Percentiles rank a stretch among this genome's conserved stretches.
Evolutionary conservation across 2,888 invertebrate genomes (phyloP).

Genomic region (Papilio protenor): DNA sequence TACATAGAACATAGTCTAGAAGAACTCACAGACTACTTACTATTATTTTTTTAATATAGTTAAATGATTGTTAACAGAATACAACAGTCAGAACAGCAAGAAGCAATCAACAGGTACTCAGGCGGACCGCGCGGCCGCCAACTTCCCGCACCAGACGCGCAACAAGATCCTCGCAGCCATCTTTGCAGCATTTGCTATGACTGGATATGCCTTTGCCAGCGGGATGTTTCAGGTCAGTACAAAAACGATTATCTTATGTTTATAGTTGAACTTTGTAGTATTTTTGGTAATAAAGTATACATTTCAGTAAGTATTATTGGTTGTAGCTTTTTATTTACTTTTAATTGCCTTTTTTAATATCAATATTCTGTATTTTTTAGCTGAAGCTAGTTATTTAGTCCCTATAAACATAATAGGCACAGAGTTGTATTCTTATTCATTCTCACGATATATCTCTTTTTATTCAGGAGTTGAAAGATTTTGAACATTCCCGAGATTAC

Average conservation of each 20-base stretch:
- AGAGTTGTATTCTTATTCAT: constrained; percentile 74
- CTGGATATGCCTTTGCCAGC: constrained; percentile 87
- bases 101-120: constrained; percentile 78
- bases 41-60: too few relatives aligned
- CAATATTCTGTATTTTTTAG: not conserved
- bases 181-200: constrained; percentile 88
- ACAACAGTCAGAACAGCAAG: constrained; percentile 73
- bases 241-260: not conserved
- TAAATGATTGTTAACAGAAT: constrained; percentile 59
- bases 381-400: not conserved
- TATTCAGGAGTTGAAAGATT: constrained; percentile 81
- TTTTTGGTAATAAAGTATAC: too few relatives aligned
- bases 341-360: not conserved
- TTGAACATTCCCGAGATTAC: constrained; percentile 77
- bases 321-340: not conserved
- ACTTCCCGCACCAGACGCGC: constrained; percentile 87
- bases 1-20: too few relatives aligned
- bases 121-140: constrained; percentile 82
- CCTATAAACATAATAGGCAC: not conserved
- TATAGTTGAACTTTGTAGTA: not conserved
- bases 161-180: constrained; percentile 88
- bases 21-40: too few relatives aligned
- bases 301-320: not conserved
- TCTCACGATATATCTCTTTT: constrained; percentile 65
- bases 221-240: constrained; percentile 85